These are phyloP conservation scores for Nebria ingens DNA, from an alignment of 1,140 invertebrate genomes.

Conservation along the genomic window DNA sequence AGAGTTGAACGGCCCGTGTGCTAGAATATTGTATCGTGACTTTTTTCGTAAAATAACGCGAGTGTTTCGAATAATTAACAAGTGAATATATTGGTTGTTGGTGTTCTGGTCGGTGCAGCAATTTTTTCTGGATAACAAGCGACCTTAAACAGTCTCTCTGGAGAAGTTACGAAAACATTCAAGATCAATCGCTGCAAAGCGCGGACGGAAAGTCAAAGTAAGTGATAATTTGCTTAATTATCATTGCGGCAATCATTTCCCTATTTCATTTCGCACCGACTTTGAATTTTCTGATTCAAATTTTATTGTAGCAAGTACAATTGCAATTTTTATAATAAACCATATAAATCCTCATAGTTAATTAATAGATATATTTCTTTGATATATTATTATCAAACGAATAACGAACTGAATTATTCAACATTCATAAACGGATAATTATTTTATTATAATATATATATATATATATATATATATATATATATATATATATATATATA, in stretches of 20 bases:
- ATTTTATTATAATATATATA: too few species aligned
- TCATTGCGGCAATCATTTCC: background rate
- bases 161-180: conserved; percentile 57
- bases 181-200: conserved; percentile 56
- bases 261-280: background rate
- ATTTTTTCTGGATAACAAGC: conserved; percentile 1
- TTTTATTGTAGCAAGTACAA: too few species aligned
- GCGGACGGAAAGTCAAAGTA: conserved; percentile 57
- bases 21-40: background rate
- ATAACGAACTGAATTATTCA: too few species aligned
- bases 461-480: too few species aligned
- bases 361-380: too few species aligned
- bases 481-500: too few species aligned
- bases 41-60: background rate
- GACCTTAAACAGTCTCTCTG: conserved; percentile 35
- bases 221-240: conserved; percentile 20
- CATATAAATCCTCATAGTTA: too few species aligned
- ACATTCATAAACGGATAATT: too few species aligned
- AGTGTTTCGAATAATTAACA: background rate
- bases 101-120: conserved; percentile 2
- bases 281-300: too few species aligned
- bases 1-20: background rate
- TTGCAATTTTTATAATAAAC: too few species aligned
- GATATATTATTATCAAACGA: too few species aligned
- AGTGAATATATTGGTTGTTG: too few species aligned